These are phyloP conservation scores for Threskiornis aethiopicus DNA, from an alignment of 2,797 vertebrate species.

Conservation along the genomic window DNA sequence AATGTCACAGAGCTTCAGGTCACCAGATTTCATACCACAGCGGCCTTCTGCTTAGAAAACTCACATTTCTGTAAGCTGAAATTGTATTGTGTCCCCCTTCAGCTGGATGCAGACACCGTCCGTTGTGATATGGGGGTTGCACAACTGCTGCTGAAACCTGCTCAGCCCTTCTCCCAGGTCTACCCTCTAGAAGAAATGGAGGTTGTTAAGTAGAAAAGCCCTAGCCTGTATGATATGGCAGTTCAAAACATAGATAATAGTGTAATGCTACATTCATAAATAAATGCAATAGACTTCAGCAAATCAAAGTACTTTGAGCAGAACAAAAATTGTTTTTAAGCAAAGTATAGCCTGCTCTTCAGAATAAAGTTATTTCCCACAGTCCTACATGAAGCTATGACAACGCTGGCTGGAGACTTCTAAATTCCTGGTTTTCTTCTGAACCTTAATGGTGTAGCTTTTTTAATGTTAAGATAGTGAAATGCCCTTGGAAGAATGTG, in stretches of 20 bases:
- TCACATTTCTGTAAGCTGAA: background rate
- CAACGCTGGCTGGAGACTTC: background rate
- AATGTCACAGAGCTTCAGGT: background rate
- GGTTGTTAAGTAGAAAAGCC: background rate
- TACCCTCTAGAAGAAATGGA: background rate
- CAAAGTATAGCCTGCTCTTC: background rate
- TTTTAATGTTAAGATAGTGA: background rate
- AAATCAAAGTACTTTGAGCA: background rate
- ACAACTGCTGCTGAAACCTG: background rate
- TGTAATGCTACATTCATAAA: background rate
- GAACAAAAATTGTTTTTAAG: background rate
- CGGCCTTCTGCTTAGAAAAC: background rate
- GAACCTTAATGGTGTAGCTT: background rate
- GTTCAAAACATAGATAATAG: background rate
- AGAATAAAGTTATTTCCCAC: background rate
- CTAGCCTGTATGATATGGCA: background rate
- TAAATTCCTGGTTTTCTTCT: background rate
- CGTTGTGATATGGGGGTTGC: background rate
- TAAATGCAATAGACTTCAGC: background rate
- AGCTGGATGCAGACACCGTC: background rate
- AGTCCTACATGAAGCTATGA: background rate
- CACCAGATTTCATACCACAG: background rate
- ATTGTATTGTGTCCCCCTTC: background rate
- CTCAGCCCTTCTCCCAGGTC: background rate
- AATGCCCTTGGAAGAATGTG: background rate